Evolutionary conservation across 2,113 vertebrate genomes (phyloP), one percentile per base, ranked within the genome.

Genomic region (Proteles cristata): DNA sequence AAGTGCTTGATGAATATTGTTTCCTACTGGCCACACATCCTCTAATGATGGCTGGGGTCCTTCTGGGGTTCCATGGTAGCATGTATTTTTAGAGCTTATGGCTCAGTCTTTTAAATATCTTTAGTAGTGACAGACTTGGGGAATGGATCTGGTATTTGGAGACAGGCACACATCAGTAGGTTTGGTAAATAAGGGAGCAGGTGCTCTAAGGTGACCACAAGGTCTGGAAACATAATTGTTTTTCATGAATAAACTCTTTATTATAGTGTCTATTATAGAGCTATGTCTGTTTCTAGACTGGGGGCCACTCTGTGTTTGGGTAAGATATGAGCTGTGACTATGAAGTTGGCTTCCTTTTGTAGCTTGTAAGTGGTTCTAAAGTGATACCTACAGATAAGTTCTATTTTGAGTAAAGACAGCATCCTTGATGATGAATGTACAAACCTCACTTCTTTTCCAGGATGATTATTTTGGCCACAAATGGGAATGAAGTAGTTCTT

Each of bases 141-240:
- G n/a, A 88, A 73, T 88, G 45, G 69, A 53, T 84, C 65, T 71
- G 11, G n/a, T 50, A 53, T 95, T 90, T 93, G 26, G 77, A 97
- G 82, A 85, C 3, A 69, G 48, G 28, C 45, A 88, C 15, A 89
- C 31, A 68, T 80, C 26, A 12, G 50, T 58, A 77, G 33, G 8
- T 92, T 96, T 93, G 90, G 66, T 77, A 79, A 58, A 25, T 86
- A 45, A 91, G n/a, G 33, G 2, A 23, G 3, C 9, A 65, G 39
- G 55, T 96, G 88, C 45, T 93, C 7, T 28, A 55, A 85, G 43
- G 66, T 81, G n/a, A 48, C 31, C 28, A 3, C 88, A 21, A 71
- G 93, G 55, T 76, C 86, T 80, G 33, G 48, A 86, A 35, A 77
- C 61, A n/a, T 31, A 45, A 65, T 76, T 87, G 53, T 93, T 89